A percentile compares a stretch with the other conserved stretches of the same genome.
Conservation (phyloP, 2,888 invertebrate genomes). For the Eurois occulta region DNA sequence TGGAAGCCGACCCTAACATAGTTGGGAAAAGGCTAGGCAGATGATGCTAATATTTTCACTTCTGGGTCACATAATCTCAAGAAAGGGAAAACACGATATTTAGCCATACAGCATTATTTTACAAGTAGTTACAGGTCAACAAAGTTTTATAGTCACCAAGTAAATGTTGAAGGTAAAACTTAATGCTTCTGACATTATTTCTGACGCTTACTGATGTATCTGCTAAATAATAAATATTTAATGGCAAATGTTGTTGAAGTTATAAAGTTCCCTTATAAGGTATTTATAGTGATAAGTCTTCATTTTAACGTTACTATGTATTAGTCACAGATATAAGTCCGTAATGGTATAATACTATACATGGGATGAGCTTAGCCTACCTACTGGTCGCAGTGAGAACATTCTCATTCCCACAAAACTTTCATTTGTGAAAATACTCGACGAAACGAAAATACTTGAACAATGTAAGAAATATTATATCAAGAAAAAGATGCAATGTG, state of each 20-base stretch:
- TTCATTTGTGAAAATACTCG: conserved; percentile 28
- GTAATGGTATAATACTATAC: conserved; percentile 19
- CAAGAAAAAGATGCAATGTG: no score
- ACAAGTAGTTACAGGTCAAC: conserved; percentile 17
- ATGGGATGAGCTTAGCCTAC: background rate
- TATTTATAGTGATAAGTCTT: conserved; percentile 16
- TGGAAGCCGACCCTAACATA: background rate
- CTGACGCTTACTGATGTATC: conserved; percentile 18
- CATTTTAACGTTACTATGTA: conserved; percentile 7
- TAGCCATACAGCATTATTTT: conserved; percentile 6
- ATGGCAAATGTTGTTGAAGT: conserved; percentile 31
- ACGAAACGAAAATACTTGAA: background rate
- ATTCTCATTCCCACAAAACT: conserved; percentile 19
- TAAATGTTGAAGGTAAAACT: conserved; percentile 38
- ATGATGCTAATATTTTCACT: background rate
- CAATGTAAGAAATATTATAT: background rate
- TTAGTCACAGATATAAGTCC: conserved; percentile 11
- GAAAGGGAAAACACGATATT: conserved; percentile 2
- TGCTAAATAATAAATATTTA: conserved; percentile 48
- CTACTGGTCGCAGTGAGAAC: background rate
- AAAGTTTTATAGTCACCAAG: conserved; percentile 28
- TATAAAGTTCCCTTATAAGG: conserved; percentile 21
- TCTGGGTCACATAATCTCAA: background rate
- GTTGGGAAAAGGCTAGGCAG: background rate
- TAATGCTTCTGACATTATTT: conserved; percentile 42